Base-by-base conservation (phyloP, 53 echinoderm and acorn worm species). In the Apostichopus leukothele region DNA sequence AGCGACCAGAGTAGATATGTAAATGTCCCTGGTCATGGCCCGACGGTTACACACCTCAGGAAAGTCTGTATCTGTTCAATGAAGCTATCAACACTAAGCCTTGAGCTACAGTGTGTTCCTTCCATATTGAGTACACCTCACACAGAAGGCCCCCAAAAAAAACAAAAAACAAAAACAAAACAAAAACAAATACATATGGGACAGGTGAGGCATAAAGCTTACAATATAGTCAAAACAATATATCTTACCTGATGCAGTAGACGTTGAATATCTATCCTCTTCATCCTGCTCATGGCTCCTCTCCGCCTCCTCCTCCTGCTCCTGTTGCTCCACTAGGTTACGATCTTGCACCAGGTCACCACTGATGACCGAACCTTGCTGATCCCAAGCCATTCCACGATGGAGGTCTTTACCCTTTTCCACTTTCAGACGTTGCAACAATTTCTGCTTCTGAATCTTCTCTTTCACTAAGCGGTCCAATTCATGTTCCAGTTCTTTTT, bases 401-500 rank as follows among this genome's bases (percentile, higher is more conserved):
- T 83, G 83, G 7, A 83, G 22, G 60, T 19, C 54, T 55, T 83
- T 83, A 10, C 83, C 26, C 55, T 54, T 83, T 55, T 83, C 83
- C 8, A 83, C 26, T 55, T 89, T 93, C 67, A 93, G 84, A 1
- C 83, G 86, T 60, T 91, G 73, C 23, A 93, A 60, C 53, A 89
- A 67, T 80, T 87, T 89, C 51, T 93, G 93, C 50, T 78, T 89
- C 66, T 89, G 89, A 5, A 93, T 91, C 75, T 93, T 93, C 60
- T 93, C 89, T 5, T 91, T 85, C 25, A 91, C 93, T 50, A 93
- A 86, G 7, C 93, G 86, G 71, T 93, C 91, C 7, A 91, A 52
- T 55, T 93, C 93, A 53, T 91, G 91, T 16, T 93, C 93, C 16
- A 93, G 83, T 67, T 93, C 93, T 6, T 91, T 78, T 67, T 93